These are phyloP conservation scores for Zootoca vivipara DNA, from an alignment of 2,113 vertebrate species.

Conservation along the genomic window DNA sequence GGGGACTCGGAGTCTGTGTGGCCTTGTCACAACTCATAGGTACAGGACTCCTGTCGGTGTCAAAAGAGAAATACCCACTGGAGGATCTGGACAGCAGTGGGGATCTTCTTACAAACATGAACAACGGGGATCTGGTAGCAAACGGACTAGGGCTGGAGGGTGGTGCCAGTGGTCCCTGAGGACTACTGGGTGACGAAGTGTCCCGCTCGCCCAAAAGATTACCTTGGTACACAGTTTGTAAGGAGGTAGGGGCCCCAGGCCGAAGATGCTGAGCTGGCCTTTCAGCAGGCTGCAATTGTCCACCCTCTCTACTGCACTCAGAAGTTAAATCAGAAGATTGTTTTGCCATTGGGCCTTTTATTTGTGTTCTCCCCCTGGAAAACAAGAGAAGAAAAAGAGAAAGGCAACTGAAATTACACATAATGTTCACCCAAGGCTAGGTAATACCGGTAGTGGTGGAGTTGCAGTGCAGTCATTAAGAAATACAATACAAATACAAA, in stretches of 20 bases:
- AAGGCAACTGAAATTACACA: background rate
- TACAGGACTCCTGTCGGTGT: slow-evolving; percentile 86
- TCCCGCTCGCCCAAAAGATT: slow-evolving; percentile 74
- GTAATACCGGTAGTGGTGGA: background rate
- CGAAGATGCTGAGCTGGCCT: slow-evolving; percentile 67
- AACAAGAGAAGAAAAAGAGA: slow-evolving; percentile 54
- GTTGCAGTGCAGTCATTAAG: background rate
- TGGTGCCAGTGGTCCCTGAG: slow-evolving; percentile 75
- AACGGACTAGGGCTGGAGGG: slow-evolving; percentile 80
- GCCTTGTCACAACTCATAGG: slow-evolving; percentile 84
- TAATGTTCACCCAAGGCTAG: background rate
- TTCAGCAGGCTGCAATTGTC: slow-evolving; percentile 72
- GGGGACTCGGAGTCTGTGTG: slow-evolving; percentile 90
- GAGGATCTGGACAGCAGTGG: slow-evolving; percentile 84
- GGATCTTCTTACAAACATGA: slow-evolving; percentile 81
- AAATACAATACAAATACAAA: background rate
- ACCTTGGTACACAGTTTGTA: slow-evolving; percentile 70
- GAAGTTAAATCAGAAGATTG: slow-evolving; percentile 76
- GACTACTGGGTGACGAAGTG: slow-evolving; percentile 67
- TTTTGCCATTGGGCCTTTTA: slow-evolving; percentile 82
- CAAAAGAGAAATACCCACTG: slow-evolving; percentile 93
- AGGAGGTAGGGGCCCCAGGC: slow-evolving; percentile 70
- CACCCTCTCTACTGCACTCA: slow-evolving; percentile 72
- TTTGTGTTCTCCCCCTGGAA: slow-evolving; percentile 77
- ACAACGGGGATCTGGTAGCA: slow-evolving; percentile 84